Evolutionary conservation across 23 tunicate species (phyloP), one percentile per base, ranked within the genome.

Genomic region (Ascidia mentula): DNA sequence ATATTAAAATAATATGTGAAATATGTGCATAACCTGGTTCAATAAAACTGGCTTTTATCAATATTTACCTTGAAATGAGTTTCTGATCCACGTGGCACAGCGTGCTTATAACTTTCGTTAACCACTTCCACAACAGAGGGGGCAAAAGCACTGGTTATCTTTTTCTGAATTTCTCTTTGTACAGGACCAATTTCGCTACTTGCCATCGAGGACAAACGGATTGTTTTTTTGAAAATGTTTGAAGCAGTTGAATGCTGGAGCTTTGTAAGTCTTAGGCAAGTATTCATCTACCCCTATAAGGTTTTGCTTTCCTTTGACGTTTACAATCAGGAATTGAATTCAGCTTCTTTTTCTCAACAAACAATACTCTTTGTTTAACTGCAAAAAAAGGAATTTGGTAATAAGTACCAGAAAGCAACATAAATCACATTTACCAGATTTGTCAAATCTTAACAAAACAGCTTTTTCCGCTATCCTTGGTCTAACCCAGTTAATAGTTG

Each of bases 31-130:
- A 15, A 42, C 53, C 53, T 9, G 53, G 53, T 42, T 9, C 15
- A 12, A 42, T 9, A 42, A 42, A 42, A 42, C 53, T 42, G 12
- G 15, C 12, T n/a, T n/a, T 9, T 15, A 42, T 42, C 65, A 53
- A 20, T 53, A 53, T 53, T 28, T 20, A 71, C 75, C 38, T 71
- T 71, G 30, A 71, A 92, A 76, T 92, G 97, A 28, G 88, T 76
- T 83, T 92, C 97, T 18, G 97, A 92, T 1, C 97, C 97, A 79
- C 75, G 74, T n/a, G 97, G 97, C 0, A 92, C 97, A 65, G 91
- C 77, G 77, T 92, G 97, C 46, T 92, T 92, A 59, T 87, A 87
- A 79, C 97, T 92, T 75, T 92, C 97, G 89, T 92, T 92, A 24
- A 87, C 86, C 38, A 92, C 97, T 73, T 84, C 83, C 0, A 87